A percentile compares a stretch with the other conserved stretches of the same genome.
These are phyloP conservation scores for Adelphocoris suturalis DNA, from an alignment of 2,888 invertebrate genomes.

Conservation along the genomic window DNA sequence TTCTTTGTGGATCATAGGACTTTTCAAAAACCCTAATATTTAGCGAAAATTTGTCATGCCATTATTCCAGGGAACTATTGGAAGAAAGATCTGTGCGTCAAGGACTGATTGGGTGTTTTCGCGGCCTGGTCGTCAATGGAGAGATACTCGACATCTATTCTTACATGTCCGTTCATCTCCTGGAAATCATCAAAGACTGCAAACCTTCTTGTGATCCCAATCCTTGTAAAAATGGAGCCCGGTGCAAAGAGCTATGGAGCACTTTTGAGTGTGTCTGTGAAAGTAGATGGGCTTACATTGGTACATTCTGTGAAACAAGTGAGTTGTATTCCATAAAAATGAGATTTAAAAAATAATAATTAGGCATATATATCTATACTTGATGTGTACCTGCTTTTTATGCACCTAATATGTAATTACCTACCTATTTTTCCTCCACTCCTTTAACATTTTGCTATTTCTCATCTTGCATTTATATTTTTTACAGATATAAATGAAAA, in stretches of 20 bases:
- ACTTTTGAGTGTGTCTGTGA: constrained; percentile 94
- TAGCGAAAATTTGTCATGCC: no score
- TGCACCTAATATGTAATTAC: no score
- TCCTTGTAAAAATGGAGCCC: constrained; percentile 94
- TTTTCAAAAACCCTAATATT: no score
- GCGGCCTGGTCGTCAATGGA: constrained; percentile 94
- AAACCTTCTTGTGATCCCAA: constrained; percentile 96
- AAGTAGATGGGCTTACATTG: constrained; percentile 95
- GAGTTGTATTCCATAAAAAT: no score
- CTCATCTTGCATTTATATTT: neutral
- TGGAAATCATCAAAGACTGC: constrained; percentile 95
- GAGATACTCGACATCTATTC: constrained; percentile 94
- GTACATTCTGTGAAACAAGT: constrained; percentile 94
- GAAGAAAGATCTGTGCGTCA: constrained; percentile 91
- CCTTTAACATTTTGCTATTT: no score
- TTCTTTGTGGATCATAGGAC: no score
- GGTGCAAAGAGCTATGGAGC: constrained; percentile 95
- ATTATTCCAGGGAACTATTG: constrained; percentile 84
- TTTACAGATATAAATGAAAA: constrained; percentile 91
- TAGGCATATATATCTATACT: no score
- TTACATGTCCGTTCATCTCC: constrained; percentile 94
- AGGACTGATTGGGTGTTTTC: constrained; percentile 95
- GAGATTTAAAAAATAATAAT: no score
- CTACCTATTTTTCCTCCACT: no score
- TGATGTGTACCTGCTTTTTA: no score